phyloP scores from a whole-genome alignment of 2,888 invertebrate genomes.

The Oeneis ivallda region DNA sequence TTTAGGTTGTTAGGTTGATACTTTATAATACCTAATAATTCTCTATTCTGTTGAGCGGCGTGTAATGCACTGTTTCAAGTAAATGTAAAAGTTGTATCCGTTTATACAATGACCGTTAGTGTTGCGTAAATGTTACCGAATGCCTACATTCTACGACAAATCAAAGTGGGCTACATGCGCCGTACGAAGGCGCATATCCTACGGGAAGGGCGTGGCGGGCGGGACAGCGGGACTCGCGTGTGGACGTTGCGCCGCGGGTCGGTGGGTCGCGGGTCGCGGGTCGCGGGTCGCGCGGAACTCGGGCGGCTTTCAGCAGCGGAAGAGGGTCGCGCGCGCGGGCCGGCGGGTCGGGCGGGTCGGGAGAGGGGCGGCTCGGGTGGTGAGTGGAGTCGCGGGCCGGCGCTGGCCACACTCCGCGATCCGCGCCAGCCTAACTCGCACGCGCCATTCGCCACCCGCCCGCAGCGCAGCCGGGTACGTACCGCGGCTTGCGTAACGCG shows the following conservation, averaged over 20 bases:
- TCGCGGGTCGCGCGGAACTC: too few species aligned
- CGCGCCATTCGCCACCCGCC: slow-evolving; percentile 51
- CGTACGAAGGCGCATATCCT: too few species aligned
- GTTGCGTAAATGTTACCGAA: slow-evolving; percentile 3
- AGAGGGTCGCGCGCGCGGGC: background rate
- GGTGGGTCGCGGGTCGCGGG: background rate
- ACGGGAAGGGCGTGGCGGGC: too few species aligned
- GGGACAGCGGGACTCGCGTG: background rate
- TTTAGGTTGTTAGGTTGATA: slow-evolving; percentile 2
- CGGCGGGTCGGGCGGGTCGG: slow-evolving; percentile 15
- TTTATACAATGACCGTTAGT: background rate
- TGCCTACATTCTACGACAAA: background rate
- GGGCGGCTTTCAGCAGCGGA: slow-evolving; percentile 5
- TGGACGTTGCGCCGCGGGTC: background rate
- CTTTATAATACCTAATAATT: background rate
- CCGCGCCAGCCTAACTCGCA: slow-evolving; percentile 62
- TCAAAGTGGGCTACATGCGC: background rate
- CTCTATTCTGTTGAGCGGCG: background rate
- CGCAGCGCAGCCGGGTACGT: slow-evolving; percentile 57
- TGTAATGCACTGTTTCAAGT: background rate
- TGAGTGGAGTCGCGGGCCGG: slow-evolving; percentile 33
- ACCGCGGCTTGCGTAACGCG: slow-evolving; percentile 47
- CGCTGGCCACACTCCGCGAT: slow-evolving; percentile 57
- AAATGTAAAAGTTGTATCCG: background rate
- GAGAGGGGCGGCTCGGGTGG: slow-evolving; percentile 28